Evolutionary conservation across 2,113 vertebrate genomes (phyloP).

Genomic region (Psilopsiagon aymara): DNA sequence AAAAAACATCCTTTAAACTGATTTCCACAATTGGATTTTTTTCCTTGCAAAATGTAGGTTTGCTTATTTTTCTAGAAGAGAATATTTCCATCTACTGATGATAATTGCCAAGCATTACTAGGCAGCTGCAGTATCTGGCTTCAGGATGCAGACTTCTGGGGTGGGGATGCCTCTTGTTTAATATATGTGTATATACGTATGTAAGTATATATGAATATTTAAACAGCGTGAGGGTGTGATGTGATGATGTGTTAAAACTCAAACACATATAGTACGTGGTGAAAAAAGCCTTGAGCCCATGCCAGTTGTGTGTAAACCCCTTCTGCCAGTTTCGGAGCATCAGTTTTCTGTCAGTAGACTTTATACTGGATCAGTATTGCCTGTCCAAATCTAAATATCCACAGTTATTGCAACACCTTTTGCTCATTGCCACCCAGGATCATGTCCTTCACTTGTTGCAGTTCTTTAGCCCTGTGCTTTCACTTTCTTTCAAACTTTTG

Average conservation of each 20-base stretch:
- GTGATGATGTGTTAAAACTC: background rate
- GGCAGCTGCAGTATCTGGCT: background rate
- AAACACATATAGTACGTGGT: fast-evolving
- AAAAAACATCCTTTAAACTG: background rate
- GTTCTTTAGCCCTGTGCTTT: background rate
- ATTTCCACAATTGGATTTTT: background rate
- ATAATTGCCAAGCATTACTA: background rate
- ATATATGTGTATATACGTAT: background rate
- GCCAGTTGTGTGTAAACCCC: background rate
- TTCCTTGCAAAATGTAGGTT: background rate
- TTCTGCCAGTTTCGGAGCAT: background rate
- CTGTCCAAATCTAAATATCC: background rate
- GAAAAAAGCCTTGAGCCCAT: background rate
- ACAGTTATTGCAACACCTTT: background rate
- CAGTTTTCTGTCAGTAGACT: background rate
- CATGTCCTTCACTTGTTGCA: background rate
- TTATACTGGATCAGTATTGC: background rate
- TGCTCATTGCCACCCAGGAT: background rate
- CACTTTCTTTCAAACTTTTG: background rate
- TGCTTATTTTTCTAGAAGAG: background rate
- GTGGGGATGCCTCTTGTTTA: background rate
- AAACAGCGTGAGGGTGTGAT: background rate
- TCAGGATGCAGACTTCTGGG: background rate
- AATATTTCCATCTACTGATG: background rate
- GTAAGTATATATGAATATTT: background rate